A percentile compares a stretch with the other conserved stretches of the same genome.
phyloP scores from a whole-genome alignment of 2,113 vertebrate species.

The Lepus americanus region DNA sequence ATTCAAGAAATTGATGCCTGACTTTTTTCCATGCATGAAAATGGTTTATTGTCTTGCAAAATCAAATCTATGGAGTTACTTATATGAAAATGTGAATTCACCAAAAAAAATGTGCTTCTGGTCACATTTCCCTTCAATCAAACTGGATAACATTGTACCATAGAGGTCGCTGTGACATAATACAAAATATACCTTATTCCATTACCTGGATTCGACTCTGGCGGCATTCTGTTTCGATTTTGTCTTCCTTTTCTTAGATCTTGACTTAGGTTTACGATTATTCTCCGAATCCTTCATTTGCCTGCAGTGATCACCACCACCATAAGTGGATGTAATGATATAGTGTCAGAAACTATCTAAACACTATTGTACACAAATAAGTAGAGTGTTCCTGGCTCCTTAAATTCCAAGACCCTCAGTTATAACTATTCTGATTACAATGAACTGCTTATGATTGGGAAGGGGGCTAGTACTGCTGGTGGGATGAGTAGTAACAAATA shows the following conservation, averaged over 20 bases:
- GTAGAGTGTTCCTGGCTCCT: neutral
- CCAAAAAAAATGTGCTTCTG: neutral
- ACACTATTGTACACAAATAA: constrained; percentile 68
- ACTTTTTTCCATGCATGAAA: neutral
- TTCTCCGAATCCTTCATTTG: constrained; percentile 95
- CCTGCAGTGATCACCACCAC: constrained; percentile 87
- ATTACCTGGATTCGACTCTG: constrained; percentile 92
- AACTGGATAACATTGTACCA: neutral
- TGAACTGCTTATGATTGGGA: no score
- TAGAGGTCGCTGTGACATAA: neutral
- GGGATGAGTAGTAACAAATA: no score
- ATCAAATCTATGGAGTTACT: constrained; percentile 21
- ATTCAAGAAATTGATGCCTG: neutral
- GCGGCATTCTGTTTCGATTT: constrained; percentile 91
- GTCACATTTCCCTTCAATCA: neutral
- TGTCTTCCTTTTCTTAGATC: constrained; percentile 89
- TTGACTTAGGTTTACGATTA: constrained; percentile 87
- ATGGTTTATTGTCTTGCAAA: constrained; percentile 35
- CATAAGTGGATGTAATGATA: constrained; percentile 51
- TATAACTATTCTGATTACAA: neutral
- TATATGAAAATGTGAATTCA: neutral
- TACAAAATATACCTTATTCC: constrained; percentile 60
- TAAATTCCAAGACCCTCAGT: neutral
- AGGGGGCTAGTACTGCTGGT: no score
- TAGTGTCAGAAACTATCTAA: constrained; percentile 69